phyloP scores from a whole-genome alignment of 1,140 invertebrate species.

The Nixonia krombeini region DNA sequence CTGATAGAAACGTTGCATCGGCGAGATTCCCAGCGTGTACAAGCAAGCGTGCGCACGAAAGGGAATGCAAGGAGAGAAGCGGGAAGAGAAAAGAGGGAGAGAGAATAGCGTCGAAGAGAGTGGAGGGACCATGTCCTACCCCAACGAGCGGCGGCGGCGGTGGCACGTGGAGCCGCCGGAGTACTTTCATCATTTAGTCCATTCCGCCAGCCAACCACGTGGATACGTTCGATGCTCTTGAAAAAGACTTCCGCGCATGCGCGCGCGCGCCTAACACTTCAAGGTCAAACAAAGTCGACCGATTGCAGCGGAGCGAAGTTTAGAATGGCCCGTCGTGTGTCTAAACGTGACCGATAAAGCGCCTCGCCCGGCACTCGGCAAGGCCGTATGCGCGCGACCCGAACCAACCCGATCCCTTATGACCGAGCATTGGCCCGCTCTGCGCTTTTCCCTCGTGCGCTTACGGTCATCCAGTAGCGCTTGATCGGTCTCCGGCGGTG shows the following conservation, averaged over 20 bases:
- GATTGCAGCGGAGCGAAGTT: slow-evolving; percentile 51
- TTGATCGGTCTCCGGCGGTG: slow-evolving; percentile 50
- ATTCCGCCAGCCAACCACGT: slow-evolving; percentile 58
- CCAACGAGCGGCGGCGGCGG: too few relatives aligned
- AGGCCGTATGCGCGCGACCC: background rate
- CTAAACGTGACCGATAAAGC: slow-evolving; percentile 38
- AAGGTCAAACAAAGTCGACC: slow-evolving; percentile 61
- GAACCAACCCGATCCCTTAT: slow-evolving; percentile 8
- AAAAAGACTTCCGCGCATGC: slow-evolving; percentile 60
- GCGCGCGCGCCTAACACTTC: slow-evolving; percentile 33
- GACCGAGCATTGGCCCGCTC: slow-evolving; percentile 22
- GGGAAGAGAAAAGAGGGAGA: slow-evolving; percentile 23
- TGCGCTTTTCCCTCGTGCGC: too few relatives aligned
- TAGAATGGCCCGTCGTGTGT: slow-evolving; percentile 32
- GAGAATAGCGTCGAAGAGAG: slow-evolving; percentile 32
- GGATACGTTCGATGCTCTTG: slow-evolving; percentile 59
- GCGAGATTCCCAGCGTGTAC: slow-evolving; percentile 9
- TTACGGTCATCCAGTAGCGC: slow-evolving; percentile 13
- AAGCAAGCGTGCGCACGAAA: slow-evolving; percentile 31
- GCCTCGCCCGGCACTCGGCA: slow-evolving; percentile 2
- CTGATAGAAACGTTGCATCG: slow-evolving; percentile 10
- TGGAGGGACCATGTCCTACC: slow-evolving; percentile 64
- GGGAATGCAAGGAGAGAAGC: slow-evolving; percentile 33
- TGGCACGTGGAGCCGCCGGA: slow-evolving; percentile 60
- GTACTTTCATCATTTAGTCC: slow-evolving; percentile 59